Evolutionary conservation across 2,888 invertebrate species (phyloP), one percentile per base, ranked within the genome.

Genomic region (Ligdia adustata): DNA sequence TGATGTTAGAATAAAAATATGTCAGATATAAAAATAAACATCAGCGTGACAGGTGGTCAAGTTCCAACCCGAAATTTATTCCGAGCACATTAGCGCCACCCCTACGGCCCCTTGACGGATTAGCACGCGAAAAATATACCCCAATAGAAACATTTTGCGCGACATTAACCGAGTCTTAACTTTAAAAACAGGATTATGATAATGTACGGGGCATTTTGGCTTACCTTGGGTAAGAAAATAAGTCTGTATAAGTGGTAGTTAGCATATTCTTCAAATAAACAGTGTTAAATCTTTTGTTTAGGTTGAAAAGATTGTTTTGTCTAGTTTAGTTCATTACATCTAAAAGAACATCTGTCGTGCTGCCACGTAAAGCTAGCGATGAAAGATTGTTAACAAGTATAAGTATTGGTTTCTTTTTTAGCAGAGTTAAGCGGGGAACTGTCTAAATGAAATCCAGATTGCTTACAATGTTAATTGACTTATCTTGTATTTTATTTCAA

Each of bases 51-150:
- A 27, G 33, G 16, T 34, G 35, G 44, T 47, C 49, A 39, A 41
- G 44, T 48, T 37, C 39, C 51, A 37, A 38, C 40, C 60, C 66
- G 66, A 72, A 67, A 71, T 64, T 74, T 53, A 56, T 56, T 52
- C 56, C 32, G 38, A 31, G 59, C 65, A 67, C 72, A 73, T 72
- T 70, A 70, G 64, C 46, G 43, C 54, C 61, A n/a, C 64, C 66
- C 66, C 56, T 60, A 54, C 52, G 50, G 52, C 59, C 58, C 60
- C 60, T 67, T 64, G 65, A 65, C 60, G 64, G 69, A 71, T 72
- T 71, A 72, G 63, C 62, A 58, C 56, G 60, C 54, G 65, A 64
- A 68, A 66, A 68, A 51, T 50, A 41, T 40, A 38, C 39, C 15
- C 29, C 2, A 7, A 32, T 24, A 41, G 32, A 22, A 18, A 37